Base-by-base conservation (phyloP, 2,113 vertebrate species). In the Seriola quinqueradiata region DNA sequence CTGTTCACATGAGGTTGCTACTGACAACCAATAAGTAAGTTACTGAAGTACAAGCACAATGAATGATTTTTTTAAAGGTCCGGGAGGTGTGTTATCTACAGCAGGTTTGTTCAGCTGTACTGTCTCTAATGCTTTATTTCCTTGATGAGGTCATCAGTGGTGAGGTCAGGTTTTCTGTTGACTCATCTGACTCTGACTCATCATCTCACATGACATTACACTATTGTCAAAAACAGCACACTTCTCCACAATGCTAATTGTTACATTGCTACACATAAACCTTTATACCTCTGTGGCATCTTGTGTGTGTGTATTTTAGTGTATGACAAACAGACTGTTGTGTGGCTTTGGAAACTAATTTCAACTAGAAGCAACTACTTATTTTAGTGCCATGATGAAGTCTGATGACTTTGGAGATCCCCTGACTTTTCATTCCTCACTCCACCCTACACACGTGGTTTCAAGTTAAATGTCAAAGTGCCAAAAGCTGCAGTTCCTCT, bases 121-220 rank as follows among this genome's bases (percentile, higher is more conserved):
- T 10, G 28, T 14, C 8, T 68, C 12, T 50, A 38, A 63, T 68
- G 58, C 70, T 32, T 64, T 13, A 71, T 78, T 42, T 79, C 79
- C 77, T 79, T 44, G 25, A 38, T 85, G 70, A 75, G 50, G 48
- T 89, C 79, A 71, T 70, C 5, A 23, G 8, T 1, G 5, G 6
- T 63, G 68, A 52, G 32, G 38, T 34, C 52, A 68, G 69, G 21
- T 79, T 85, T 76, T 28, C 75, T 60, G 28, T 0, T 92, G 88
- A 90, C 48, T 92, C 88, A 89, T 72, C 57, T 1, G 8, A n/a
- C 19, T 50, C 61, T 90, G 86, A 90, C 72, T 87, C 82, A 92
- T 40, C 11, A 44, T 60, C 21, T 87, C 81, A 83, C 75, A 68
- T 77, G 80, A 78, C 64, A 8, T 59, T n/a, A 12, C 40, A 17